phyloP scores from a whole-genome alignment of 2,797 vertebrate species.

The Varecia variegata region DNA sequence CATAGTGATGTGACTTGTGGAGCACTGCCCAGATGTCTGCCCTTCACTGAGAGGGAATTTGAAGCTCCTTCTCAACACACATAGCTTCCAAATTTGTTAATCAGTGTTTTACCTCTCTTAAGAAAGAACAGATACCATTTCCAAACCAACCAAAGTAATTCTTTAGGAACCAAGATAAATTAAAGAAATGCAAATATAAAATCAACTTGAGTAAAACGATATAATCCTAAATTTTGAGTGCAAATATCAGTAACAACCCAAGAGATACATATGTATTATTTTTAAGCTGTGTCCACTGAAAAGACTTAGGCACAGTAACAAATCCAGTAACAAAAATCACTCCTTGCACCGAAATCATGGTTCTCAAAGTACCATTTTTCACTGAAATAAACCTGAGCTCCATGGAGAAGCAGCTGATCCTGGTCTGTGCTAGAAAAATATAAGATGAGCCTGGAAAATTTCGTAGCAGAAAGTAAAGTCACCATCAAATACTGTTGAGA shows the following conservation, averaged over 20 bases:
- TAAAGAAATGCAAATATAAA: constrained; percentile 6
- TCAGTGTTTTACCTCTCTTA: background rate
- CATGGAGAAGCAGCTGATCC: background rate
- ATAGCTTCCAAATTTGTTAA: background rate
- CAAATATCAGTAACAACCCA: background rate
- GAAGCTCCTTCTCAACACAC: background rate
- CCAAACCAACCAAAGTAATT: background rate
- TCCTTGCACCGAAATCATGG: background rate
- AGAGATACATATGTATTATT: background rate
- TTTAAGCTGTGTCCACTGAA: background rate
- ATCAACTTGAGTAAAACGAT: background rate
- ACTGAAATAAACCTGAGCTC: background rate
- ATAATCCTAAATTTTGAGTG: background rate
- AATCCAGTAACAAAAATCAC: background rate
- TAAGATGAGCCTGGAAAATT: background rate
- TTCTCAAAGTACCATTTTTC: background rate
- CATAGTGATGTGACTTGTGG: background rate
- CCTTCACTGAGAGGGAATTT: background rate
- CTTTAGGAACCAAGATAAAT: background rate
- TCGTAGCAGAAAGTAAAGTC: background rate
- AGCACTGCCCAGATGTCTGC: background rate
- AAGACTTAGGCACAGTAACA: background rate
- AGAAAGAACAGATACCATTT: background rate
- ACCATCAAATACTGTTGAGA: background rate
- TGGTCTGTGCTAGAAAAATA: background rate